Percentiles rank a stretch among this genome's conserved stretches.
Conservation (phyloP, 2,797 vertebrate species). For the Anguilla megastoma region DNA sequence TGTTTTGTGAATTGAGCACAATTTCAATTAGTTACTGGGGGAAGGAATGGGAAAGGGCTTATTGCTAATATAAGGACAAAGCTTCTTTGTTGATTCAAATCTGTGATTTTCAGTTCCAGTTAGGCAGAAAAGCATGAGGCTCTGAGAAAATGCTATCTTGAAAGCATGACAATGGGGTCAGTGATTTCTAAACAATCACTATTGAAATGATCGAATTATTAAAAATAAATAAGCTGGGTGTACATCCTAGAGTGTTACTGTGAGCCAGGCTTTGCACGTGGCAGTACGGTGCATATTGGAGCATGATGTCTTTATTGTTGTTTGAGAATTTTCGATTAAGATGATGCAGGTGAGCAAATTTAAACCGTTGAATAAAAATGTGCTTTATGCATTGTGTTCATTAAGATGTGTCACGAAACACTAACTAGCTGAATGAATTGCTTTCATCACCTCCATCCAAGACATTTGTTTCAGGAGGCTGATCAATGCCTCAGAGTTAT, state of each 20-base stretch:
- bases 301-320: not conserved
- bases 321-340: not conserved
- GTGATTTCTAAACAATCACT: not conserved
- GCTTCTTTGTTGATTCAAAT: not conserved
- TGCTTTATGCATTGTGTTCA: not conserved
- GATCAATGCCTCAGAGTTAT: slow-evolving; percentile 2
- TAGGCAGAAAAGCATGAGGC: not conserved
- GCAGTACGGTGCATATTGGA: not conserved
- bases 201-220: not conserved
- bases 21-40: not conserved
- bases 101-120: not conserved
- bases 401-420: not conserved
- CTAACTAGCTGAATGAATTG: not conserved
- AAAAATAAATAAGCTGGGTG: not conserved
- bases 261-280: not conserved
- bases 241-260: not conserved
- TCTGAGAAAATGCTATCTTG: not conserved
- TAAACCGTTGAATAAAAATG: not conserved
- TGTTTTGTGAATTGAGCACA: not conserved
- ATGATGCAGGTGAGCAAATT: not conserved
- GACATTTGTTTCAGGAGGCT: slow-evolving; percentile 3
- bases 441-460: not conserved
- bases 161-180: not conserved
- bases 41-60: not conserved
- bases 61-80: not conserved